phyloP scores from a whole-genome alignment of 2,888 invertebrate species.

The Scaptomyza polygonia region DNA sequence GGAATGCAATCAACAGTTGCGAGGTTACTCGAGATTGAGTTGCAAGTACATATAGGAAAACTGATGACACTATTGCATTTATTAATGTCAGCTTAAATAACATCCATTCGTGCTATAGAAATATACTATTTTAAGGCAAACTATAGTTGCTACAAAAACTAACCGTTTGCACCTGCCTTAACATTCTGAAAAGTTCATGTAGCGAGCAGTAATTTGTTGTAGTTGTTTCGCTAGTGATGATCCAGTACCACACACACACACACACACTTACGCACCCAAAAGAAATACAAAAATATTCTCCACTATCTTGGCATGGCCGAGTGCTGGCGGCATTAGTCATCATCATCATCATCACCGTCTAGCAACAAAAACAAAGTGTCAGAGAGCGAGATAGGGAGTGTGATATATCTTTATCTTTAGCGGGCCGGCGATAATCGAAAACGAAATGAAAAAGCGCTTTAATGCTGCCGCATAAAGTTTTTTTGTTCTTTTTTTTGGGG shows the following conservation, averaged over 20 bases:
- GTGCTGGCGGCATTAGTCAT: conserved; percentile 39
- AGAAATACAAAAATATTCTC: conserved; percentile 15
- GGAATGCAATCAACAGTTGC: conserved; percentile 17
- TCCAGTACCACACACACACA: not conserved
- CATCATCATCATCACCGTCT: not conserved
- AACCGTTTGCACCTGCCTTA: not conserved
- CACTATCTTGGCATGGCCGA: conserved; percentile 21
- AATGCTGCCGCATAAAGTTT: conserved; percentile 1
- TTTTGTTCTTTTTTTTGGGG: too few relatives aligned
- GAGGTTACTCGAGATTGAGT: conserved; percentile 15
- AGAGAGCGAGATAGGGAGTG: not conserved
- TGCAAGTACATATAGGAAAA: conserved; percentile 1
- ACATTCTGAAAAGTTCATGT: not conserved
- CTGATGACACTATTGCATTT: conserved; percentile 6
- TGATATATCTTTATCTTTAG: conserved; percentile 11
- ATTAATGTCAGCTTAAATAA: too few relatives aligned
- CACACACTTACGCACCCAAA: not conserved
- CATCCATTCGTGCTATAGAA: too few relatives aligned
- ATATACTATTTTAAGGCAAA: too few relatives aligned
- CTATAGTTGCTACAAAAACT: too few relatives aligned
- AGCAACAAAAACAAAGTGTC: conserved; percentile 1
- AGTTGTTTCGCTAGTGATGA: not conserved
- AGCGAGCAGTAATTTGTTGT: not conserved
- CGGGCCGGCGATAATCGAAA: conserved; percentile 14
- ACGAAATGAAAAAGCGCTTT: conserved; percentile 13